phyloP scores from a whole-genome alignment of 2,888 invertebrate species.

The Linyphia triangularis region DNA sequence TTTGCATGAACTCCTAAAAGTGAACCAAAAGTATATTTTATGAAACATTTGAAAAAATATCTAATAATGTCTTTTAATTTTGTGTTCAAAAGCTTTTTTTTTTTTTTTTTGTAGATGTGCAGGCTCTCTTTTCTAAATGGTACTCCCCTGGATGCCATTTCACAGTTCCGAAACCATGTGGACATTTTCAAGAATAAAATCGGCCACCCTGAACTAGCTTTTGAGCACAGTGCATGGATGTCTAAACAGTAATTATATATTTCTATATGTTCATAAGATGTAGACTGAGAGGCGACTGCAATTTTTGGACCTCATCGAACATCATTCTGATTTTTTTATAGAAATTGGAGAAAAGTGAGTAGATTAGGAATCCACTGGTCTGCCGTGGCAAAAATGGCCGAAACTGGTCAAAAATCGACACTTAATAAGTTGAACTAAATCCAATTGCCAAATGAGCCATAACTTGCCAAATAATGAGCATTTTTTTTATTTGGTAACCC shows the following conservation, averaged over 20 bases:
- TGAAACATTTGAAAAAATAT: background rate
- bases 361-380: no score
- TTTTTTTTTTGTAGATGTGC: conserved; percentile 84
- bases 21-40: background rate
- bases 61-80: background rate
- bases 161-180: conserved; percentile 94
- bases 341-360: no score
- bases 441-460: no score
- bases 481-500: no score
- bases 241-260: conserved; percentile 89
- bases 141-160: conserved; percentile 94
- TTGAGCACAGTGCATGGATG: conserved; percentile 98
- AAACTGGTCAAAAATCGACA: no score
- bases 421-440: no score
- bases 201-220: conserved; percentile 90
- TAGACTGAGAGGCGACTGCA: no score
- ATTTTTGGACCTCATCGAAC: no score
- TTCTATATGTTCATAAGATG: background rate
- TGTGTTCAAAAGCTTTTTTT: background rate
- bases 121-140: conserved; percentile 92
- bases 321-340: no score
- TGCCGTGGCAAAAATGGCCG: no score
- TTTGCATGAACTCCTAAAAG: no score
- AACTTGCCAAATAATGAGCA: no score
- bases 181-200: conserved; percentile 88